Percentiles rank a stretch among this genome's conserved stretches.
These are phyloP conservation scores for Parnassius smintheus DNA, from an alignment of 2,888 invertebrate genomes.

Conservation along the genomic window DNA sequence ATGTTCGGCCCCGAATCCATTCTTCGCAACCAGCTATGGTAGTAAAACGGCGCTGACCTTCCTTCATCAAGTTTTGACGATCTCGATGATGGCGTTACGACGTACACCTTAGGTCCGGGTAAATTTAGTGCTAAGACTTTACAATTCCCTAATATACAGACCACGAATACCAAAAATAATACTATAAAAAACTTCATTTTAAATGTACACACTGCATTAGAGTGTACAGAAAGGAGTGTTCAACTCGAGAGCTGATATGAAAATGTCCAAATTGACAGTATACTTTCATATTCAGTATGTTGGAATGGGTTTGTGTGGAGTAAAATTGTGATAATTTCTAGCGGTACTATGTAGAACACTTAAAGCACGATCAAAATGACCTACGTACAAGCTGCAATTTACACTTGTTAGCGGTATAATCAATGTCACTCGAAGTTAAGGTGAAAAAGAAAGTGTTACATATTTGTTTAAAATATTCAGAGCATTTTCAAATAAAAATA, in stretches of 20 bases:
- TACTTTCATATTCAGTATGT: conserved; percentile 42
- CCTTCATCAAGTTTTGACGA: conserved; percentile 47
- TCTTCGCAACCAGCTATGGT: conserved; percentile 70
- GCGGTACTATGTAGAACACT: conserved; percentile 74
- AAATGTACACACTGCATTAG: conserved; percentile 47
- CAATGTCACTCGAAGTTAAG: conserved; percentile 52
- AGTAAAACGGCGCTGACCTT: conserved; percentile 67
- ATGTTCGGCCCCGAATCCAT: conserved; percentile 56
- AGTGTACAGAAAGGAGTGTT: conserved; percentile 43
- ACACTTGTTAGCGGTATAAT: conserved; percentile 67
- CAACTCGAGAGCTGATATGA: conserved; percentile 51
- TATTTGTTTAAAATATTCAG: conserved; percentile 64
- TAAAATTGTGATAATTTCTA: conserved; percentile 74
- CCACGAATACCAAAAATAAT: conserved; percentile 28
- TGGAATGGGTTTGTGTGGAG: conserved; percentile 44
- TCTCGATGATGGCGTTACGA: conserved; percentile 66
- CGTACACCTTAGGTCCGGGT: conserved; percentile 66
- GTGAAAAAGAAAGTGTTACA: conserved; percentile 70
- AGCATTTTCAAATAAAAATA: conserved; percentile 18
- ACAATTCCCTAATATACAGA: conserved; percentile 34
- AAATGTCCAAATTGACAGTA: conserved; percentile 51
- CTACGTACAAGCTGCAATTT: conserved; percentile 60
- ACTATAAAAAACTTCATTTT: conserved; percentile 53
- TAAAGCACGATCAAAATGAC: conserved; percentile 63
- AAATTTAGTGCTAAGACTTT: conserved; percentile 47